phyloP scores from a whole-genome alignment of 2,888 invertebrate genomes.

The Sesia bembeciformis region DNA sequence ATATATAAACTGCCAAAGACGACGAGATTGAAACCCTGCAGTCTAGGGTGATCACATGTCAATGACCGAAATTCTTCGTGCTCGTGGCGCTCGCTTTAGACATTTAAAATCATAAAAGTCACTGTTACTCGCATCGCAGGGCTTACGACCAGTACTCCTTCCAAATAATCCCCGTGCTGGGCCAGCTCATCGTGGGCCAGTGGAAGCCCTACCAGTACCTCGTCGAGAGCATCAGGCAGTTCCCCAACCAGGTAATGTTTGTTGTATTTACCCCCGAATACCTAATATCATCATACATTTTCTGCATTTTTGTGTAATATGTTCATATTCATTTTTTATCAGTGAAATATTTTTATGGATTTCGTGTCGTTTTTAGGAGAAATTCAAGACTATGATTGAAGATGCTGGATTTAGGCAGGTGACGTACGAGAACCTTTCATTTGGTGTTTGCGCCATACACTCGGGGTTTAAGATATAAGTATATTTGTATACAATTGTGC shows the following conservation, averaged over 20 bases:
- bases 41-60: no score
- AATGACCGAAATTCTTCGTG: no score
- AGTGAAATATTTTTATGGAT: background rate
- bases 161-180: slow-evolving; percentile 97
- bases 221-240: slow-evolving; percentile 97
- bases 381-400: slow-evolving; percentile 91
- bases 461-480: slow-evolving; percentile 91
- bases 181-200: slow-evolving; percentile 93
- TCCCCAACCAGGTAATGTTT: slow-evolving; percentile 88
- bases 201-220: slow-evolving; percentile 98
- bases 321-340: background rate
- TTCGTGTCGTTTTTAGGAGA: slow-evolving; percentile 74
- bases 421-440: slow-evolving; percentile 90
- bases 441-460: slow-evolving; percentile 95
- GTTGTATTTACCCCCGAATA: background rate
- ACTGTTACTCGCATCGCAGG: slow-evolving; percentile 56
- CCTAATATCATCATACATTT: slow-evolving; percentile 5
- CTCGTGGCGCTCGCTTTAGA: no score
- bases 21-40: no score
- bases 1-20: no score
- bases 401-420: slow-evolving; percentile 91
- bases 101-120: background rate
- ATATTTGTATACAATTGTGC: background rate
- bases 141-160: slow-evolving; percentile 97
- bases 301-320: background rate